phyloP scores from a whole-genome alignment of 1,140 invertebrate species.

The Eupristina koningsbergeri region DNA sequence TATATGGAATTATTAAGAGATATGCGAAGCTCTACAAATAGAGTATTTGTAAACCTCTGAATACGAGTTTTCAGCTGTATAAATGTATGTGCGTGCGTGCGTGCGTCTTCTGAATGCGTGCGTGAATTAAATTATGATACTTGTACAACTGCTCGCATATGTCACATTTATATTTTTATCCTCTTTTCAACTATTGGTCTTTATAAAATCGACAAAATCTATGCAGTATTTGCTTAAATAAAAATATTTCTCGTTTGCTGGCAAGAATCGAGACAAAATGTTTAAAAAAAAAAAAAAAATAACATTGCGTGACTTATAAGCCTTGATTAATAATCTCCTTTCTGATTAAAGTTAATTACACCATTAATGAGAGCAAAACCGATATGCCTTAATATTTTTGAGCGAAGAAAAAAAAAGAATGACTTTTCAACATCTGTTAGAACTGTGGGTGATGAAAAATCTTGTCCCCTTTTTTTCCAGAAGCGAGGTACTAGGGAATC shows the following conservation, averaged over 20 bases:
- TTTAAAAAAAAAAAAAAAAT: too few relatives aligned
- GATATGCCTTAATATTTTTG: not conserved
- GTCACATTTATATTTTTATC: too few relatives aligned
- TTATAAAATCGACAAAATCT: too few relatives aligned
- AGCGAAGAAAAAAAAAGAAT: not conserved
- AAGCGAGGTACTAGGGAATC: not conserved
- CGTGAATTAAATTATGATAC: too few relatives aligned
- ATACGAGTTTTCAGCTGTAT: not conserved
- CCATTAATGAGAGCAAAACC: not conserved
- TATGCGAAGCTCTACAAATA: not conserved
- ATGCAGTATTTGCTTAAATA: too few relatives aligned
- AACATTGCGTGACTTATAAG: not conserved
- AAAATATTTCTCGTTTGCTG: too few relatives aligned
- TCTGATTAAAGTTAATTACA: not conserved
- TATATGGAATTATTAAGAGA: not conserved
- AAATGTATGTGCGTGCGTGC: too few relatives aligned
- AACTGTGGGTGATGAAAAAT: not conserved
- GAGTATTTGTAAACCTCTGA: not conserved
- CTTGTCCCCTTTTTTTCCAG: not conserved
- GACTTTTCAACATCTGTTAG: not conserved
- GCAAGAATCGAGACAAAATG: not conserved
- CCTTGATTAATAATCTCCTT: not conserved
- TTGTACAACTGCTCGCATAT: too few relatives aligned
- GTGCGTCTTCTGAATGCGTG: not conserved
- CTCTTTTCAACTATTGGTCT: too few relatives aligned